Evolutionary conservation across 2,113 vertebrate species (phyloP), one percentile per base, ranked within the genome.

Genomic region (Empidonax alnorum): DNA sequence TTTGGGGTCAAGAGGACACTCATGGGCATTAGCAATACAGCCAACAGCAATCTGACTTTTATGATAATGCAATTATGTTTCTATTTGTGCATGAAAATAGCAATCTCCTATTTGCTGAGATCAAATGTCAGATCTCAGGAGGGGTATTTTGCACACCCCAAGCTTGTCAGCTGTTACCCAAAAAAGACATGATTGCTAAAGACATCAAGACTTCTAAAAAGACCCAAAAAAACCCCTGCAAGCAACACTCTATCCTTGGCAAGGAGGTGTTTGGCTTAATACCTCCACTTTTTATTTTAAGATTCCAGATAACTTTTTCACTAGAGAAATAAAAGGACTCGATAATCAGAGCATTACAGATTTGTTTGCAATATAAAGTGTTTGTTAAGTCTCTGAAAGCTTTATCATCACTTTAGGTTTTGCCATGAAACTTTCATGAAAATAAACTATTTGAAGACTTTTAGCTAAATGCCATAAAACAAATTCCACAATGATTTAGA

Each of bases 21-120:
- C 47, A 31, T 49, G 63, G 65, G 14, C 8, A 5, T 68, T 82
- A 65, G 52, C 89, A 81, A 12, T n/a, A 53, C 33, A 82, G 69
- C 61, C 67, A 84, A 76, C 31, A 84, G 63, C 84, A 89, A 81
- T 63, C 62, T 75, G 76, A 78, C 67, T 93, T 87, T 87, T 67
- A 82, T 86, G 77, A 84, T 95, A 94, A 89, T 68, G 67, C 27
- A 76, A 84, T 90, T 93, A 92, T 47, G 37, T 92, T 80, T 90
- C 39, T 74, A 37, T 84, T 79, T 84, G 50, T 76, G 79, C 84
- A 89, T 49, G 78, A 94, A 93, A 89, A 89, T 74, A 90, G 27
- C 41, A 28, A 30, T 61, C 39, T 93, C 56, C 31, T 69, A 25
- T 58, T 94, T 63, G 67, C 65, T 81, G 56, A 53, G 94, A 50